These are phyloP conservation scores for Sesia bembeciformis DNA, from an alignment of 2,888 invertebrate genomes.

Conservation along the genomic window DNA sequence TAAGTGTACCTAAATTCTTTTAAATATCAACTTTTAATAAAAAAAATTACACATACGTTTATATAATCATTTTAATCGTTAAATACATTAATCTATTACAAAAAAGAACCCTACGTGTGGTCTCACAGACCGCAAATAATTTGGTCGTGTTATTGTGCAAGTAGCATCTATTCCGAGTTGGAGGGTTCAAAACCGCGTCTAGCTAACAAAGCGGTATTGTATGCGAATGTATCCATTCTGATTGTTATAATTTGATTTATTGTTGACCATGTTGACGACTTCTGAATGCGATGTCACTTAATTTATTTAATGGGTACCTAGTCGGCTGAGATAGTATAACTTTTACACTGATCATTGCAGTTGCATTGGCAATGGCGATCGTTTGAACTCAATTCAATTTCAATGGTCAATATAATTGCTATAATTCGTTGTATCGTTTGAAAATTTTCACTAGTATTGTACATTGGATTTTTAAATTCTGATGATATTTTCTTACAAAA, in stretches of 20 bases:
- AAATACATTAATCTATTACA: background rate
- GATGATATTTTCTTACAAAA: too few relatives aligned
- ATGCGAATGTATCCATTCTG: constrained; percentile 7
- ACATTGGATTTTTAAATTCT: too few relatives aligned
- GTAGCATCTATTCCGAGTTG: background rate
- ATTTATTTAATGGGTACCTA: background rate
- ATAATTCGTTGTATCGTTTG: too few relatives aligned
- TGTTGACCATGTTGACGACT: constrained; percentile 8
- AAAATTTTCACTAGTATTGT: too few relatives aligned
- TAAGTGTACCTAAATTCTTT: too few relatives aligned
- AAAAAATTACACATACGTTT: too few relatives aligned
- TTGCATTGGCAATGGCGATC: too few relatives aligned
- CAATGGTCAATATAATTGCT: too few relatives aligned
- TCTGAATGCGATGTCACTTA: background rate
- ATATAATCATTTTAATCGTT: background rate
- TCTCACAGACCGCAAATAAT: constrained; percentile 23
- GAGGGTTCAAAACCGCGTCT: background rate
- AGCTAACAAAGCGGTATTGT: background rate
- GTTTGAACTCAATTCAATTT: too few relatives aligned
- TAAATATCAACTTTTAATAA: too few relatives aligned
- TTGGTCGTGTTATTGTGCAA: constrained; percentile 14
- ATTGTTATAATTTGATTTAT: constrained; percentile 19
- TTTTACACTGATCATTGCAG: too few relatives aligned
- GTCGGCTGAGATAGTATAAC: too few relatives aligned
- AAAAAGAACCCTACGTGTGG: constrained; percentile 15